Conservation (phyloP, 2,113 vertebrate genomes). For the Percopsis transmontana region DNA sequence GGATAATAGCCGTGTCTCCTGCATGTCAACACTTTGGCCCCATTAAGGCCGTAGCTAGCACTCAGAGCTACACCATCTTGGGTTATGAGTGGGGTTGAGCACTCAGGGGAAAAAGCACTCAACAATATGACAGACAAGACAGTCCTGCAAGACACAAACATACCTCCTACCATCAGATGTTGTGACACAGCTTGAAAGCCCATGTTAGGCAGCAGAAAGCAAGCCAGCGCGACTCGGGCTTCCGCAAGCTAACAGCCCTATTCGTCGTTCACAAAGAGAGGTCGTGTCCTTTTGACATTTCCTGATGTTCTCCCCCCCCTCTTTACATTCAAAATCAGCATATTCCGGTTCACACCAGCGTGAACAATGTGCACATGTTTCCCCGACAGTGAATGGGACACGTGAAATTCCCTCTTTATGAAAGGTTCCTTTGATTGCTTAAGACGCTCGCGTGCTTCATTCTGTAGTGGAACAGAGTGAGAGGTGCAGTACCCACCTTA, state of each 20-base stretch:
- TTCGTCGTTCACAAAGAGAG: neutral
- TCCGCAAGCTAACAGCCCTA: neutral
- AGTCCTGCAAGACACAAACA: conserved; percentile 23
- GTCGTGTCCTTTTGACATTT: conserved; percentile 30
- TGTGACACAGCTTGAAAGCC: conserved; percentile 10
- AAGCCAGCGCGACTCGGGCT: neutral
- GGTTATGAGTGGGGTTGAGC: conserved; percentile 40
- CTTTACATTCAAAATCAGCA: conserved; percentile 15
- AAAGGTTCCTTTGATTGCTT: conserved; percentile 60
- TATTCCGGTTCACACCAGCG: conserved; percentile 37
- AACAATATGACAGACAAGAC: conserved; percentile 29
- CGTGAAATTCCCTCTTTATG: conserved; percentile 34
- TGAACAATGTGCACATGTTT: conserved; percentile 52
- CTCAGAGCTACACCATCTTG: conserved; percentile 23
- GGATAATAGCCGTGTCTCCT: conserved; percentile 29
- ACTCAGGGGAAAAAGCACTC: conserved; percentile 34
- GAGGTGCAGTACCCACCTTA: conserved; percentile 50
- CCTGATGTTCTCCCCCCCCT: conserved; percentile 14
- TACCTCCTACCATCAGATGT: conserved; percentile 3
- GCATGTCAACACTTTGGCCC: conserved; percentile 32
- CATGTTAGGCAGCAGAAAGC: neutral
- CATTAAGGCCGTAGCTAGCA: conserved; percentile 37
- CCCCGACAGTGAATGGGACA: conserved; percentile 27
- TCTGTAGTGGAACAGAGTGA: conserved; percentile 51
- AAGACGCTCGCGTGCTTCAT: conserved; percentile 46